These are phyloP conservation scores for Idaea aversata DNA, from an alignment of 2,888 invertebrate genomes.

Conservation along the genomic window DNA sequence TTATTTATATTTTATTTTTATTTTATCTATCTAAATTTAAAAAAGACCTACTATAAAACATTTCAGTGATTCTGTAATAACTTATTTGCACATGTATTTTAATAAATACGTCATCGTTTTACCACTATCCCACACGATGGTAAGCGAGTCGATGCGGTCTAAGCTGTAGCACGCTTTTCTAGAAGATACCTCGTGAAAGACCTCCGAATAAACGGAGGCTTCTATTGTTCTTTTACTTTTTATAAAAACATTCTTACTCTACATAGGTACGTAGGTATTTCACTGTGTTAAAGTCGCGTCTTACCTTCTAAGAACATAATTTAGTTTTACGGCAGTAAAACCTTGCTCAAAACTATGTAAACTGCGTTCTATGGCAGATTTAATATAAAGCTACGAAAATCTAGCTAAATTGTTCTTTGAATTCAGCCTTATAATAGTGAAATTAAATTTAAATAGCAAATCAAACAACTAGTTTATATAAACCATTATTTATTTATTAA, in stretches of 20 bases:
- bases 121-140: no score
- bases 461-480: slow-evolving; percentile 41
- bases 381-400: slow-evolving; percentile 2
- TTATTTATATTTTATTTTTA: no score
- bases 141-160: no score
- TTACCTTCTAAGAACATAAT: slow-evolving; percentile 4
- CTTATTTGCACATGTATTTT: no score
- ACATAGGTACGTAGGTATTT: not conserved
- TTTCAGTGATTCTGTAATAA: no score
- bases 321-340: slow-evolving; percentile 1
- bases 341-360: not conserved
- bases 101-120: no score
- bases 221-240: no score
- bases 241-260: not conserved
- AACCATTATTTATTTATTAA: slow-evolving; percentile 69
- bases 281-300: not conserved
- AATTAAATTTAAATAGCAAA: slow-evolving; percentile 22
- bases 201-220: no score
- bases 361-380: not conserved
- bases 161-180: no score
- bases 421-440: slow-evolving; percentile 8
- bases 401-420: not conserved
- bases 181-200: no score
- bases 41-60: no score
- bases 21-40: no score